Conservation (phyloP, 2,113 vertebrate genomes). For the Nothocercus julius region DNA sequence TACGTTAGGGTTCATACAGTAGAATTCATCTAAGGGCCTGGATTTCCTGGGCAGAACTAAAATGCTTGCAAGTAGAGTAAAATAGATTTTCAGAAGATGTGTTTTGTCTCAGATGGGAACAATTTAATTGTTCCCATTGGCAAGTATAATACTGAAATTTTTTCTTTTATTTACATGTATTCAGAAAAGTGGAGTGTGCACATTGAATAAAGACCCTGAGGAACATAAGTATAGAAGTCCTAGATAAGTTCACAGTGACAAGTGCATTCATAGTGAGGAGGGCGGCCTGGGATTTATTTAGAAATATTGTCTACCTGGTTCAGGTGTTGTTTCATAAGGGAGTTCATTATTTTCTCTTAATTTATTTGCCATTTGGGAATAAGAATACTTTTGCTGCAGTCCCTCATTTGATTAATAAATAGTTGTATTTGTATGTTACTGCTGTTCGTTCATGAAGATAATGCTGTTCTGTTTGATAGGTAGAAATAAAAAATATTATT, state of each 20-base stretch:
- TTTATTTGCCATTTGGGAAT: neutral
- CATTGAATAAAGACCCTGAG: neutral
- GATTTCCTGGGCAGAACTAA: neutral
- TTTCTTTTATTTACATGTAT: neutral
- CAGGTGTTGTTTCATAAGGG: neutral
- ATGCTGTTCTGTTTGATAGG: neutral
- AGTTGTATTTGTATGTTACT: neutral
- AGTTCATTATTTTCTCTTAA: neutral
- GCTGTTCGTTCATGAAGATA: neutral
- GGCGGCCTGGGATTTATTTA: neutral
- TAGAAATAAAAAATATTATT: neutral
- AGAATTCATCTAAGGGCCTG: neutral
- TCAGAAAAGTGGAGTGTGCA: neutral
- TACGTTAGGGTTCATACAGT: neutral
- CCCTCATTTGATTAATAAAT: neutral
- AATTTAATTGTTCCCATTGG: neutral
- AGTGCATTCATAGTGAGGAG: neutral
- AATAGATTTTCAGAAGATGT: neutral
- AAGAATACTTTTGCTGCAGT: neutral
- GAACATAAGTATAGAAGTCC: neutral
- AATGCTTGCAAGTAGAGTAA: neutral
- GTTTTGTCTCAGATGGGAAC: neutral
- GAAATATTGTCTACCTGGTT: neutral
- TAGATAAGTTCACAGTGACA: neutral
- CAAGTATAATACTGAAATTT: neutral